Percentiles rank a stretch among this genome's conserved stretches.
These are phyloP conservation scores for Mellivora capensis DNA, from an alignment of 2,113 vertebrate genomes.

Conservation along the genomic window DNA sequence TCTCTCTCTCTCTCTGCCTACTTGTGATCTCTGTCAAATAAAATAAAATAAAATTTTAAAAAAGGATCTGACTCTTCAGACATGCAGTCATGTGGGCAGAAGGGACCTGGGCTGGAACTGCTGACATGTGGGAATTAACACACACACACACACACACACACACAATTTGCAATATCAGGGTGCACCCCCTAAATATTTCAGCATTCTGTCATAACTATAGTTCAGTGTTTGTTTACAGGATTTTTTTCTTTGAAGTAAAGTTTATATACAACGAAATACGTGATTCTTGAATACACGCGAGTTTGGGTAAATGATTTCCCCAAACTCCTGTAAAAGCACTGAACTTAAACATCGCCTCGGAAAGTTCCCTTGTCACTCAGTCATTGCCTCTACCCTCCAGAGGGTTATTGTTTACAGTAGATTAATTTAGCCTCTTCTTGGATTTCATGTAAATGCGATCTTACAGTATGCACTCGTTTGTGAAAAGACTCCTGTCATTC, in stretches of 20 bases:
- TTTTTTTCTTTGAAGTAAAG: constrained; percentile 14
- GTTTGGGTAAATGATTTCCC: not conserved
- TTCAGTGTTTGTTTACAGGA: not conserved
- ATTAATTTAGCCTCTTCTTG: not conserved
- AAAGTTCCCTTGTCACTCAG: not conserved
- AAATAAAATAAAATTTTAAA: too few species aligned
- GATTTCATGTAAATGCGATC: not conserved
- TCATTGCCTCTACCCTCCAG: not conserved
- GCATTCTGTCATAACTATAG: not conserved
- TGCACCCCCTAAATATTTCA: not conserved
- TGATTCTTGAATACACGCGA: not conserved
- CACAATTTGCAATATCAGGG: not conserved
- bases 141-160: too few species aligned
- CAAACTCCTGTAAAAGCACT: not conserved
- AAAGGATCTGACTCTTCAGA: not conserved
- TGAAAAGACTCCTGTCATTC: not conserved
- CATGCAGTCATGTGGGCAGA: not conserved
- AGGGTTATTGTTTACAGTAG: too few species aligned
- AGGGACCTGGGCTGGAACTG: not conserved
- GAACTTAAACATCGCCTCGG: not conserved
- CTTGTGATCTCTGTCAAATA: too few species aligned
- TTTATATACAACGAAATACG: not conserved
- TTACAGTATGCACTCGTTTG: not conserved
- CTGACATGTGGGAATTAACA: too few species aligned
- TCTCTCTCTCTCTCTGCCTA: too few species aligned